phyloP scores from a whole-genome alignment of 2,113 vertebrate genomes.

The Microcebus griseorufus region DNA sequence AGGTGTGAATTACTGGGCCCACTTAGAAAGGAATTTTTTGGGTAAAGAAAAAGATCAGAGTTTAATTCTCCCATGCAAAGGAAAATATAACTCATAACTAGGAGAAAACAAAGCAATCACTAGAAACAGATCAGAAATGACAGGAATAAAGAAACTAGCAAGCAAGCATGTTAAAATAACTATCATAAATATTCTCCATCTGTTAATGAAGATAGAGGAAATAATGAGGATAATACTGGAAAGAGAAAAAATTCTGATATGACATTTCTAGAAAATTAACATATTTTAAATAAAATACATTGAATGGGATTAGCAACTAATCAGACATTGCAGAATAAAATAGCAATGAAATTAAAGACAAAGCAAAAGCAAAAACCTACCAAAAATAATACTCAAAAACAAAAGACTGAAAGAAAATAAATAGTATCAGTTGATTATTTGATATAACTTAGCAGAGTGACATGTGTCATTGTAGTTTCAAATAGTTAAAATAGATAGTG shows the following conservation, averaged over 20 bases:
- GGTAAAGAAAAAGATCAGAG: no score
- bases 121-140: neutral
- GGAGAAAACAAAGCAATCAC: neutral
- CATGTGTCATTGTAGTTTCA: neutral
- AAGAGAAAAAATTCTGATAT: neutral
- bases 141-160: neutral
- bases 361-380: neutral
- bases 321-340: neutral
- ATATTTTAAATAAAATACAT: neutral
- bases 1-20: no score
- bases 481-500: neutral
- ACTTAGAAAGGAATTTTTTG: no score
- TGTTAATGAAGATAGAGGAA: neutral
- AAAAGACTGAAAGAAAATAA: neutral
- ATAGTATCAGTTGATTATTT: neutral
- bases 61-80: neutral
- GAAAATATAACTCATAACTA: neutral
- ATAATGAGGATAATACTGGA: neutral
- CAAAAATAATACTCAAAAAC: neutral
- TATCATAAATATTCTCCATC: neutral
- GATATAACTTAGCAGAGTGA: neutral
- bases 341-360: neutral
- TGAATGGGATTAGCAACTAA: neutral
- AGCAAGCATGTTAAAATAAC: neutral
- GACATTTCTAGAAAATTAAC: neutral